Conservation (phyloP, 2,888 invertebrate species). For the Tiliacea citrago region DNA sequence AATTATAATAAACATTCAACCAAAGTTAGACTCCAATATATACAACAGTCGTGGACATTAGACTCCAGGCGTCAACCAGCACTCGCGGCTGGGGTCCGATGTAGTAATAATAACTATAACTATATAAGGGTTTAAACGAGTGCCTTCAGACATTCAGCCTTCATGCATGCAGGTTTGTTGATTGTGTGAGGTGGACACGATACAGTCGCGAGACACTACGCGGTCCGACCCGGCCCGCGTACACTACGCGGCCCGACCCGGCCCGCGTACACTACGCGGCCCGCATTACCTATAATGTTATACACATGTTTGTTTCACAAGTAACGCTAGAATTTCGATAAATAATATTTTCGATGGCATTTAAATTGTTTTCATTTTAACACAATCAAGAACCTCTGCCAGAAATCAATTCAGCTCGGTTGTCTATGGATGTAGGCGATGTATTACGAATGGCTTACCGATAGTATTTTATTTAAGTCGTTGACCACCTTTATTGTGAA, state of each 20-base stretch:
- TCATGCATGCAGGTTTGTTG: conserved; percentile 86
- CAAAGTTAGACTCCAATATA: conserved; percentile 81
- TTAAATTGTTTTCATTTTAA: conserved; percentile 63
- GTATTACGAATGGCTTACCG: conserved; percentile 73
- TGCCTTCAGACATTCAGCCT: conserved; percentile 90
- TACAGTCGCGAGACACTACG: conserved; percentile 63
- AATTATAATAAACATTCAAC: conserved; percentile 75
- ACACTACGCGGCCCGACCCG: no score
- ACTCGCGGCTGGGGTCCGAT: conserved; percentile 63
- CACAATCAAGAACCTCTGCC: conserved; percentile 74
- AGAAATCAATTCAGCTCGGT: conserved; percentile 67
- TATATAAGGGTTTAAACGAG: conserved; percentile 87
- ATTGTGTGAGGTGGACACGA: conserved; percentile 81
- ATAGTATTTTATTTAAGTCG: conserved; percentile 72
- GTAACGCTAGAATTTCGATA: conserved; percentile 60
- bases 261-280: neutral
- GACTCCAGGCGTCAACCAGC: conserved; percentile 54
- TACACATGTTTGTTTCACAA: conserved; percentile 44
- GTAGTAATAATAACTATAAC: conserved; percentile 72
- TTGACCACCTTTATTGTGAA: conserved; percentile 62
- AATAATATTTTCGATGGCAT: conserved; percentile 51
- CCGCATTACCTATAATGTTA: conserved; percentile 25
- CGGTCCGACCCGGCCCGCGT: neutral
- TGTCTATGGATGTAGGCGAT: conserved; percentile 70
- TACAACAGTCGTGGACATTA: conserved; percentile 74